A percentile compares a stretch with the other conserved stretches of the same genome.
Conservation (phyloP, 2,888 invertebrate species). For the Drosophila longiperda region DNA sequence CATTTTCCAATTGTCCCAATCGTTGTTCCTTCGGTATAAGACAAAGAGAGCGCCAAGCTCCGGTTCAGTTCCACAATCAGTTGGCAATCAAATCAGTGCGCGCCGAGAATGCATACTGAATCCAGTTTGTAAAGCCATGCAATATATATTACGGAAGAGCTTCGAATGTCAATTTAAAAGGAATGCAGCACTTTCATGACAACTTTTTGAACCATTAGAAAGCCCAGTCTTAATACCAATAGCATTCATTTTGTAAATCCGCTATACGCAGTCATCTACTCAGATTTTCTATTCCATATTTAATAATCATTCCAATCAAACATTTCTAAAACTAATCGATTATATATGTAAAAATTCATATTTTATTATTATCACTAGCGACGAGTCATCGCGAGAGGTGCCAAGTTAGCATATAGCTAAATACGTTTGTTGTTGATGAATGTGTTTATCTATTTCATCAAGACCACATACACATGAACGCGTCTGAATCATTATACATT, state of each 20-base stretch:
- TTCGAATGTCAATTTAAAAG: conserved; percentile 61
- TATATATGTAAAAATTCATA: conserved; percentile 20
- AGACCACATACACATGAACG: background rate
- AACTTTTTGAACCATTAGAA: conserved; percentile 20
- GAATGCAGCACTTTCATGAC: conserved; percentile 58
- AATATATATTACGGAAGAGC: conserved; percentile 57
- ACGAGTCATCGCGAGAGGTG: background rate
- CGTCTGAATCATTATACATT: conserved; percentile 12
- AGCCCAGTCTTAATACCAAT: conserved; percentile 40
- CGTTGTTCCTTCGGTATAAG: background rate
- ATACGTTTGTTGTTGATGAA: conserved; percentile 44
- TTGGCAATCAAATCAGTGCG: conserved; percentile 10
- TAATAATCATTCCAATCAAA: conserved; percentile 63
- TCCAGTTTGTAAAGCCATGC: conserved; percentile 51
- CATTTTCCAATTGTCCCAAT: background rate
- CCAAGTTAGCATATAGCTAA: conserved; percentile 20
- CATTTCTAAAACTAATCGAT: conserved; percentile 15
- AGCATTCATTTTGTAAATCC: conserved; percentile 42
- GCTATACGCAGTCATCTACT: conserved; percentile 20
- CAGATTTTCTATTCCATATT: conserved; percentile 50
- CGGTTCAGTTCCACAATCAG: background rate
- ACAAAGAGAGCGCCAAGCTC: background rate
- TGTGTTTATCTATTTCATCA: conserved; percentile 12
- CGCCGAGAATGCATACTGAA: conserved; percentile 38
- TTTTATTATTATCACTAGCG: background rate